Percentiles rank a stretch among this genome's conserved stretches.
phyloP scores from a whole-genome alignment of 2,113 vertebrate species.

The Ptilonorhynchus violaceus region DNA sequence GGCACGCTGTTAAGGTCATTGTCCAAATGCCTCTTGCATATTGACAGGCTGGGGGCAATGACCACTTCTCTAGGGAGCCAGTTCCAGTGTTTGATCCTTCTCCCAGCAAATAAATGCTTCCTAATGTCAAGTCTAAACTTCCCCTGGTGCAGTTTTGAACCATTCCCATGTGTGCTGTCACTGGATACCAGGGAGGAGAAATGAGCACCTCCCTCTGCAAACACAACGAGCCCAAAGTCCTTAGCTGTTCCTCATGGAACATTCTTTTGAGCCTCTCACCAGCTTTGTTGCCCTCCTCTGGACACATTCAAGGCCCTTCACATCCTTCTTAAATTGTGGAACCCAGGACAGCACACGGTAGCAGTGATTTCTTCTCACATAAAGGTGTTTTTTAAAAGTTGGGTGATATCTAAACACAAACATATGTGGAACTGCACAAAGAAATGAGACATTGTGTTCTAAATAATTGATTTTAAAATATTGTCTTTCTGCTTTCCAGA shows the following conservation, averaged over 20 bases:
- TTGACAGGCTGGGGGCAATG: fast-evolving
- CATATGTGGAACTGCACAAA: background rate
- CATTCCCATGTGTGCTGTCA: fast-evolving
- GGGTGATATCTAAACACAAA: background rate
- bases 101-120: background rate
- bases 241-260: background rate
- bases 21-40: background rate
- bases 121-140: background rate
- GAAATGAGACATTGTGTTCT: background rate
- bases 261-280: background rate
- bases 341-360: background rate
- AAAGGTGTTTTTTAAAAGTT: background rate
- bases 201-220: background rate
- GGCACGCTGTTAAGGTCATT: background rate
- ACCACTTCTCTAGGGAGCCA: background rate
- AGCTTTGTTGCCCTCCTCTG: background rate
- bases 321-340: background rate
- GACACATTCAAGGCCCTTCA: background rate
- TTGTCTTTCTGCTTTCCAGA: background rate
- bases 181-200: background rate
- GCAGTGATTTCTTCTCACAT: background rate
- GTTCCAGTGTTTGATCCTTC: background rate
- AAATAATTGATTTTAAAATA: background rate
- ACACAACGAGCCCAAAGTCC: background rate
- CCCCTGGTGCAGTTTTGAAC: background rate